phyloP scores from a whole-genome alignment of 2,113 vertebrate genomes.

The Notothenia coriiceps region DNA sequence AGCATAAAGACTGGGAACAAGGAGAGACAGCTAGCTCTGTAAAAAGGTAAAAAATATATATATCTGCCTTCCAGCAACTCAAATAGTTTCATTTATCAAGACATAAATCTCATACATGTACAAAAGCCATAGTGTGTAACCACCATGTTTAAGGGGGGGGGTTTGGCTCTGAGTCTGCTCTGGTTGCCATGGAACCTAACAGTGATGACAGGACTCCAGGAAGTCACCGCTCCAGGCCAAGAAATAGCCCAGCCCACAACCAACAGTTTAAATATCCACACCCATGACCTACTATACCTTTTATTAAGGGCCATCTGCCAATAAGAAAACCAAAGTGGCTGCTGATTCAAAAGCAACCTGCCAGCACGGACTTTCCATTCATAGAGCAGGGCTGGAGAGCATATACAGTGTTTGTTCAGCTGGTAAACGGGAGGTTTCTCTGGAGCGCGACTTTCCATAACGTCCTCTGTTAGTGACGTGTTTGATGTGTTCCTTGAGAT shows the following conservation, averaged over 20 bases:
- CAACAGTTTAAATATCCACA: too few relatives aligned
- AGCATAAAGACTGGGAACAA: background rate
- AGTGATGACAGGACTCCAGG: background rate
- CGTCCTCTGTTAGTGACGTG: background rate
- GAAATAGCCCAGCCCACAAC: background rate
- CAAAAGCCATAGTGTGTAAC: background rate
- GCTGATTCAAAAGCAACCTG: constrained; percentile 1
- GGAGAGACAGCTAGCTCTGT: background rate
- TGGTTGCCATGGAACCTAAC: background rate
- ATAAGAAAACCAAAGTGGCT: background rate
- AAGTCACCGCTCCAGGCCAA: background rate
- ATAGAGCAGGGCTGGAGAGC: background rate
- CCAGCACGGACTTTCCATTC: background rate
- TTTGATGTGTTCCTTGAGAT: background rate
- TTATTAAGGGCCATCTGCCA: background rate
- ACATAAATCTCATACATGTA: background rate
- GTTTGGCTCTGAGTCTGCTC: background rate
- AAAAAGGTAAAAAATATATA: background rate
- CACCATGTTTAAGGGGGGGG: background rate
- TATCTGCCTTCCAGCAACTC: background rate
- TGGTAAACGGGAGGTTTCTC: background rate
- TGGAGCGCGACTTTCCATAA: background rate
- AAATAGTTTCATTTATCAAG: too few relatives aligned
- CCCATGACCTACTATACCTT: background rate
- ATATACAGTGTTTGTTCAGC: background rate